phyloP scores from a whole-genome alignment of 2,797 vertebrate genomes.

The Echiichthys vipera region DNA sequence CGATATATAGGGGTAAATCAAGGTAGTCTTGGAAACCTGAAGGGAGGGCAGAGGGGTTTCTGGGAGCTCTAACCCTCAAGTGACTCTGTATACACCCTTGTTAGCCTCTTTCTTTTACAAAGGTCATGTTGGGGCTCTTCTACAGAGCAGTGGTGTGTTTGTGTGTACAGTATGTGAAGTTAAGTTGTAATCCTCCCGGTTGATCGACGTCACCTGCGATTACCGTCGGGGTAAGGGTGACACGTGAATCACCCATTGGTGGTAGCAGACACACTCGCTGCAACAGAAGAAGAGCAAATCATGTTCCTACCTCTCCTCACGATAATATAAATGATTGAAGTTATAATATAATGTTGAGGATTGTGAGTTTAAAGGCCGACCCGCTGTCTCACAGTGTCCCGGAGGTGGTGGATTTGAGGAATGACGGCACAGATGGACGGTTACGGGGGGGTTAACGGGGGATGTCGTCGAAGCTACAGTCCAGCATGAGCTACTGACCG shows the following conservation, averaged over 20 bases:
- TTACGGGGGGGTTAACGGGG: constrained; percentile 11
- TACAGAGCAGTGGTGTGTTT: background rate
- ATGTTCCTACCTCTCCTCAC: no score
- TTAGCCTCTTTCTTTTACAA: constrained; percentile 32
- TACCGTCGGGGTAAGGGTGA: background rate
- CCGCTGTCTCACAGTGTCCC: background rate
- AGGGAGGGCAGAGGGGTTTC: constrained; percentile 46
- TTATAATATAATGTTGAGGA: background rate
- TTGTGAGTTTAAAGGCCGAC: background rate
- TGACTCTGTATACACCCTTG: constrained; percentile 17
- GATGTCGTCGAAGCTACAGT: background rate
- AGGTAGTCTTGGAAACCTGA: constrained; percentile 76
- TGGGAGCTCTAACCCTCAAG: constrained; percentile 26
- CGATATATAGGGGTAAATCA: constrained; percentile 6
- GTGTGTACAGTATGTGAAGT: background rate
- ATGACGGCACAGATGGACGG: constrained; percentile 7
- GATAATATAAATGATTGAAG: background rate
- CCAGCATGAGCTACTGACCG: constrained; percentile 47
- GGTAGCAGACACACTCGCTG: background rate
- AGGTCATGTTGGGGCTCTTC: background rate
- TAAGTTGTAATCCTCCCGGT: background rate
- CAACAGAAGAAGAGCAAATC: no score
- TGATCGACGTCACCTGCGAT: background rate
- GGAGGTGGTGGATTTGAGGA: background rate
- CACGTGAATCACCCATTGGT: background rate